Evolutionary conservation across 1,140 invertebrate genomes (phyloP).

Genomic region (Drosophila asahinai): DNA sequence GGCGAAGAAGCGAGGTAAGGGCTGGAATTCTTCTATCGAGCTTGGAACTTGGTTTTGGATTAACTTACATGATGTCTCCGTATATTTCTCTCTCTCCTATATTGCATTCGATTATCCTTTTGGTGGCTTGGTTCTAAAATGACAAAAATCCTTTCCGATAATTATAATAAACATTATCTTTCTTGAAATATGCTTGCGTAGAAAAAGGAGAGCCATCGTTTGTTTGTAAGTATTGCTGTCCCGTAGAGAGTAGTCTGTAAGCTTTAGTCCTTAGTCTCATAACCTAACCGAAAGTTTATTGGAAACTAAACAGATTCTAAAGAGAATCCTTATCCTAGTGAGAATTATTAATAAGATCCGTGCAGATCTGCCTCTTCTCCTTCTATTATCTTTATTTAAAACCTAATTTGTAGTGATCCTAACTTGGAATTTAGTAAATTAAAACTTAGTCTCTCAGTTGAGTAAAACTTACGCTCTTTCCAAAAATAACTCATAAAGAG

Average conservation of each 20-base stretch:
- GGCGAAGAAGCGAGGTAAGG: constrained; percentile 93
- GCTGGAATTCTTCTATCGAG: neutral
- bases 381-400: neutral
- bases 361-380: neutral
- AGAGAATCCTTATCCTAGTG: neutral
- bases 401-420: neutral
- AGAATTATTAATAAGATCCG: no score
- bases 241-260: constrained; percentile 12
- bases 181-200: constrained; percentile 66
- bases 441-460: neutral
- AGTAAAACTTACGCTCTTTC: neutral
- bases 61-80: constrained; percentile 6
- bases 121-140: constrained; percentile 66
- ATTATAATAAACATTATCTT: constrained; percentile 7
- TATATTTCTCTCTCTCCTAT: constrained; percentile 18
- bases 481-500: no score
- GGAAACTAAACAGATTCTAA: neutral
- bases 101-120: constrained; percentile 28
- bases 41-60: constrained; percentile 8
- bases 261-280: neutral
- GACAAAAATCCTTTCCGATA: constrained; percentile 16
- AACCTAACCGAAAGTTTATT: neutral
- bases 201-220: constrained; percentile 83
- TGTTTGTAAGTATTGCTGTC: constrained; percentile 76
- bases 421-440: neutral